phyloP scores from a whole-genome alignment of 2,888 invertebrate species.

The Lypha dubia region DNA sequence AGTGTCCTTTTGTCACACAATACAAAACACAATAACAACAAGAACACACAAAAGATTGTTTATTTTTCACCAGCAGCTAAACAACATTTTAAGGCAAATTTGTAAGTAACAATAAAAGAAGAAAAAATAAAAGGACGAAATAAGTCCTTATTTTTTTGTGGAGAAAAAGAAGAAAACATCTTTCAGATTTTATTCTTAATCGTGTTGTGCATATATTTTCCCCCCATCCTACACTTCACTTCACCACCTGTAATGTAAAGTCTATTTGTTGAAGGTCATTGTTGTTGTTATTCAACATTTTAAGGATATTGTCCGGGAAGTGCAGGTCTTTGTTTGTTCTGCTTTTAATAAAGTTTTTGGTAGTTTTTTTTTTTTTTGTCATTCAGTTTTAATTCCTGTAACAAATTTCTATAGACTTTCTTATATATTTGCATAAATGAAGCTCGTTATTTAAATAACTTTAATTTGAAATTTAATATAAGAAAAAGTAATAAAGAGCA shows the following conservation, averaged over 20 bases:
- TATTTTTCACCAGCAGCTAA: constrained; percentile 14
- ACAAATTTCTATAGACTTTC: background rate
- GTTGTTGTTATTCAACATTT: constrained; percentile 30
- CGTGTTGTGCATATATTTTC: background rate
- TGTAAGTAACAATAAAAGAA: background rate
- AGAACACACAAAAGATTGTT: constrained; percentile 8
- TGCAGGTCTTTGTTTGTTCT: constrained; percentile 9
- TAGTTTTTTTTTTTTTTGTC: too few relatives aligned
- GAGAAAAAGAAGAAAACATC: background rate
- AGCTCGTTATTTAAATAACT: background rate
- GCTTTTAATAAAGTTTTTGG: background rate
- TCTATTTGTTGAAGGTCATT: constrained; percentile 35
- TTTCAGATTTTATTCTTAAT: constrained; percentile 14
- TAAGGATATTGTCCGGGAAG: constrained; percentile 10
- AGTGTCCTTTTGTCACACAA: constrained; percentile 32
- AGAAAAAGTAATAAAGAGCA: background rate
- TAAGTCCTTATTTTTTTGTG: constrained; percentile 11
- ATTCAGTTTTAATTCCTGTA: background rate
- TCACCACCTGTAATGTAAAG: background rate
- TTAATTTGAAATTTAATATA: constrained; percentile 5
- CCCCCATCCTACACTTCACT: too few relatives aligned
- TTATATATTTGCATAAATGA: background rate
- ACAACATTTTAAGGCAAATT: constrained; percentile 11
- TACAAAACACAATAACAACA: background rate
- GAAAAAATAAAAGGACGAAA: background rate